Conservation (phyloP, 2,113 vertebrate species). For the Siniperca knerii region DNA sequence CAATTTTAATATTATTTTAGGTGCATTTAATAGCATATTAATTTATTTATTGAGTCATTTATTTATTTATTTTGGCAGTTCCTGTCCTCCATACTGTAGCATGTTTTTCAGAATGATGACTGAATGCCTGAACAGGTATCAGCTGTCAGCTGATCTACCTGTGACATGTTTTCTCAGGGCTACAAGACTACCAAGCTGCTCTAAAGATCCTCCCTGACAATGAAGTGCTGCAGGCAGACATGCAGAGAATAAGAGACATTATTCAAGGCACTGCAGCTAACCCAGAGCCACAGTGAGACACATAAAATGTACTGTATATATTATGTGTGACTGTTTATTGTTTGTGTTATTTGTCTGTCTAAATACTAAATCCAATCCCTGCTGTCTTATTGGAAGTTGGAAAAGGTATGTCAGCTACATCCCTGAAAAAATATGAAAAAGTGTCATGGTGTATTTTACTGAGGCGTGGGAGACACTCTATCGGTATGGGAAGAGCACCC, state of each 20-base stretch:
- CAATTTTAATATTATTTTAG: too few relatives aligned
- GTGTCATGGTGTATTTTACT: neutral
- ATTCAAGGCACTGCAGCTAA: constrained; percentile 84
- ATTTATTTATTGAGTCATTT: too few relatives aligned
- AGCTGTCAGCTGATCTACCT: neutral
- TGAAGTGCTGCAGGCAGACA: constrained; percentile 85
- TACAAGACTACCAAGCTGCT: constrained; percentile 95
- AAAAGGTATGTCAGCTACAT: neutral
- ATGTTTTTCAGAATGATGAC: constrained; percentile 4
- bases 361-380: neutral
- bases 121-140: neutral
- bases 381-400: neutral
- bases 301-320: neutral
- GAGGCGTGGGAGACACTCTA: neutral
- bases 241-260: constrained; percentile 87
- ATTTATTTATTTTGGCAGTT: too few relatives aligned
- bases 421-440: neutral
- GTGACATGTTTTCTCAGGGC: constrained; percentile 80
- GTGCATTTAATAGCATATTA: too few relatives aligned
- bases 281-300: constrained; percentile 36
- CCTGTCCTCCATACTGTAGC: too few relatives aligned
- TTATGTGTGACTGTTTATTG: neutral
- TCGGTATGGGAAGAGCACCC: neutral
- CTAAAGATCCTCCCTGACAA: constrained; percentile 90
- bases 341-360: neutral